A percentile compares a stretch with the other conserved stretches of the same genome.
These are phyloP conservation scores for Callithrix jacchus DNA, from an alignment of 2,113 vertebrate species.

Conservation along the genomic window DNA sequence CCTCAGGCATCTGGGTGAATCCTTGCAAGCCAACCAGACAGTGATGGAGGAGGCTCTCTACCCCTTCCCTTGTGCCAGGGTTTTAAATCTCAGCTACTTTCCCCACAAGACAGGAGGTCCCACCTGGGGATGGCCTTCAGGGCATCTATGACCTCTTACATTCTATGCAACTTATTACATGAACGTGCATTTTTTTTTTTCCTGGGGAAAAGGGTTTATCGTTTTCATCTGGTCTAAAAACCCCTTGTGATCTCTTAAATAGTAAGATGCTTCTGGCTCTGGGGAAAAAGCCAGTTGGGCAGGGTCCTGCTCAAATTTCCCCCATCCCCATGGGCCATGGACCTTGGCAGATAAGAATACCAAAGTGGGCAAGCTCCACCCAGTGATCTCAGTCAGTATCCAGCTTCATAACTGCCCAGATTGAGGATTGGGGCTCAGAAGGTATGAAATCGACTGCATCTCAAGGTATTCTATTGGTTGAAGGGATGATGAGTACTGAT, in stretches of 20 bases:
- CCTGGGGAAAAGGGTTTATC: neutral
- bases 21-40: neutral
- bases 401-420: neutral
- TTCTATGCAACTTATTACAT: neutral
- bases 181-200: neutral
- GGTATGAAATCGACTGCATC: neutral
- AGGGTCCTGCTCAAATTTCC: neutral
- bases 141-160: neutral
- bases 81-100: neutral
- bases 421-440: neutral
- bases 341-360: neutral
- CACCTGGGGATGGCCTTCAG: neutral
- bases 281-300: neutral
- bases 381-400: neutral
- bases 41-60: neutral
- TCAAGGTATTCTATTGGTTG: neutral
- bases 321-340: neutral
- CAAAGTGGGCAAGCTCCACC: neutral
- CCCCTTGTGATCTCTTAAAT: neutral
- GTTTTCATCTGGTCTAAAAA: neutral
- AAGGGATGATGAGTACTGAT: neutral
- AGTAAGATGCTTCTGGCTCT: neutral
- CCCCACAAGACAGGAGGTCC: neutral
- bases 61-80: neutral
- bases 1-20: neutral